A percentile compares a stretch with the other conserved stretches of the same genome.
These are phyloP conservation scores for Anoplopoma fimbria DNA, from an alignment of 2,113 vertebrate genomes.

Conservation along the genomic window DNA sequence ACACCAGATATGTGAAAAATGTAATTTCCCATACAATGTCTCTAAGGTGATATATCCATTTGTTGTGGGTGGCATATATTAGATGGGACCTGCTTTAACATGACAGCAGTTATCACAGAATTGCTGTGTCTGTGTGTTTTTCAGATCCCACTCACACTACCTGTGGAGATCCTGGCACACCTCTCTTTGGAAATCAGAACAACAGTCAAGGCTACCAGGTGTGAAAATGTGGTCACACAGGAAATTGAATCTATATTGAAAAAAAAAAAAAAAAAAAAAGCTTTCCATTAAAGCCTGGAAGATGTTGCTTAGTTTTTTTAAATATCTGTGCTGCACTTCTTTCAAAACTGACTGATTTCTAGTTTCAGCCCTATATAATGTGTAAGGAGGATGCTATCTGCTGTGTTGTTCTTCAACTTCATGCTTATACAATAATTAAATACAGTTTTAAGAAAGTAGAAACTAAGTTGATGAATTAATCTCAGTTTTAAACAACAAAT, in stretches of 20 bases:
- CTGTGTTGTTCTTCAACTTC: not conserved
- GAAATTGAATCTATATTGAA: not conserved
- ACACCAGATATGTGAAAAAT: conserved; percentile 4
- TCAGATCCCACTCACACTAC: conserved; percentile 93
- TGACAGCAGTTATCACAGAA: conserved; percentile 5
- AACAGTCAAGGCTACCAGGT: conserved; percentile 97
- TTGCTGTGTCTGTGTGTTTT: conserved; percentile 38
- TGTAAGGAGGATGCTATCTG: not conserved
- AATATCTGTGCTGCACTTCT: too few relatives aligned
- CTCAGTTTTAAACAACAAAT: not conserved
- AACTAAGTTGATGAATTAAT: not conserved
- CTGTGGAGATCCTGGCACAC: conserved; percentile 90
- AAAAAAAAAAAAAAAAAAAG: not conserved
- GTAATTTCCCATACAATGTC: not conserved
- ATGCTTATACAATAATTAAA: not conserved
- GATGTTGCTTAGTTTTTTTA: too few relatives aligned
- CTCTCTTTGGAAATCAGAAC: conserved; percentile 94
- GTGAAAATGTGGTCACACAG: not conserved
- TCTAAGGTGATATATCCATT: not conserved
- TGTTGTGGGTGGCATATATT: not conserved
- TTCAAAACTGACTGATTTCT: not conserved
- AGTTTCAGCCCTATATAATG: not conserved
- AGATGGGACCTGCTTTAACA: not conserved
- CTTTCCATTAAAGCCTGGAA: not conserved
- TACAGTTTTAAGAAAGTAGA: not conserved